phyloP scores from a whole-genome alignment of 2,113 vertebrate species.

The Dipodomys ordii region DNA sequence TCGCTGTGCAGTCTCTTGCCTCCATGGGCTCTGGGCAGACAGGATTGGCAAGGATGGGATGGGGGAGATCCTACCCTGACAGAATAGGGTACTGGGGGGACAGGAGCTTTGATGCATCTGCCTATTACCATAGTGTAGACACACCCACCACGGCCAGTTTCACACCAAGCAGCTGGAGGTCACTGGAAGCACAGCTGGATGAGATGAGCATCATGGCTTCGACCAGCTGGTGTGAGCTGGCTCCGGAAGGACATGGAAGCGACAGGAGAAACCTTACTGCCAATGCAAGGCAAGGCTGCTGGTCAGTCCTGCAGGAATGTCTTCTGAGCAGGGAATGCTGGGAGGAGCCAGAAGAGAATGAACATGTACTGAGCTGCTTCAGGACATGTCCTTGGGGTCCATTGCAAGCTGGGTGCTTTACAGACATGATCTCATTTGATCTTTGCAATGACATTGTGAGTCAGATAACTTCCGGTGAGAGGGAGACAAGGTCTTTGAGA shows the following conservation, averaged over 20 bases:
- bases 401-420: background rate
- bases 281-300: background rate
- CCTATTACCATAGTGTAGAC: background rate
- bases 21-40: background rate
- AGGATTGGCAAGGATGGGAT: background rate
- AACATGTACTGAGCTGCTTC: background rate
- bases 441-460: slow-evolving; percentile 57
- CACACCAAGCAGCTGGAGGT: background rate
- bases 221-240: background rate
- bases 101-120: background rate
- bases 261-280: background rate
- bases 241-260: background rate
- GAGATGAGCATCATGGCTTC: background rate
- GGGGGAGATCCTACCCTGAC: background rate
- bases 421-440: slow-evolving; percentile 77
- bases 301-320: background rate
- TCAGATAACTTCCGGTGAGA: slow-evolving; percentile 8
- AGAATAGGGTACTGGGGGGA: background rate
- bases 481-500: background rate
- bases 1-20: background rate
- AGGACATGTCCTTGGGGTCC: background rate
- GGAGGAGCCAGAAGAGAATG: background rate
- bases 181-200: fast-evolving
- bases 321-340: background rate
- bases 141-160: fast-evolving